Conservation (phyloP, 53 echinoderm and acorn worm species). For the Crossaster papposus region DNA sequence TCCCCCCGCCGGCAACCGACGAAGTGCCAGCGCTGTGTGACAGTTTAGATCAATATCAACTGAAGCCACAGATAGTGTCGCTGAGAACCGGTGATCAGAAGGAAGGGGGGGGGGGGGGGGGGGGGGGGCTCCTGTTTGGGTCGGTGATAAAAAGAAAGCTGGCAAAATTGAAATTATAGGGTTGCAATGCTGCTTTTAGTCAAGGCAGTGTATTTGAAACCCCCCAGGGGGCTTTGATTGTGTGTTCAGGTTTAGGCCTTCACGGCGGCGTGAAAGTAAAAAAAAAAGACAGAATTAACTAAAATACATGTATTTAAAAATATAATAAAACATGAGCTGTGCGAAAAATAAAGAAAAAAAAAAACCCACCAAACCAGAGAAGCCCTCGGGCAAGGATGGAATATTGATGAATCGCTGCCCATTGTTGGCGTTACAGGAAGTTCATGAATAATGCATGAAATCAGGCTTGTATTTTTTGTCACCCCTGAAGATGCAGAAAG, state of each 20-base stretch:
- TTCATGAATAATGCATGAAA: slow-evolving; percentile 62
- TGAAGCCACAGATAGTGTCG: slow-evolving; percentile 55
- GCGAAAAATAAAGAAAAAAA: slow-evolving; percentile 24
- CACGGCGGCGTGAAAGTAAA: slow-evolving; percentile 57
- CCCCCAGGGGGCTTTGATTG: slow-evolving; percentile 52
- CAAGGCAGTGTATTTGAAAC: slow-evolving; percentile 33
- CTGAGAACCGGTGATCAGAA: slow-evolving; percentile 42
- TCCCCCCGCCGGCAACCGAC: slow-evolving; percentile 53
- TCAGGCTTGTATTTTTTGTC: slow-evolving; percentile 12
- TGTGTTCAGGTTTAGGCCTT: slow-evolving; percentile 61
- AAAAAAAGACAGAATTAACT: no score
- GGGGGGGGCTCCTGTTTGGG: slow-evolving; percentile 46
- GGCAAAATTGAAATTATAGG: slow-evolving; percentile 58
- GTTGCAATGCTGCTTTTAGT: slow-evolving; percentile 54
- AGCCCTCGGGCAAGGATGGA: slow-evolving; percentile 28
- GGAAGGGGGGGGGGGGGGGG: no score
- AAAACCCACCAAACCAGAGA: no score
- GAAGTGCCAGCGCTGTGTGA: slow-evolving; percentile 60
- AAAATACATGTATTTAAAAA: neutral
- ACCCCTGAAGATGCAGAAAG: neutral
- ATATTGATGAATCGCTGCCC: slow-evolving; percentile 49
- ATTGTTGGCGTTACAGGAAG: slow-evolving; percentile 36
- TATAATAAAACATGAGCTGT: neutral
- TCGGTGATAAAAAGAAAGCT: slow-evolving; percentile 28
- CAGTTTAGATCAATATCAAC: slow-evolving; percentile 66